Base-by-base conservation (phyloP, 2,797 vertebrate species). In the Brachyalestes nurse region DNA sequence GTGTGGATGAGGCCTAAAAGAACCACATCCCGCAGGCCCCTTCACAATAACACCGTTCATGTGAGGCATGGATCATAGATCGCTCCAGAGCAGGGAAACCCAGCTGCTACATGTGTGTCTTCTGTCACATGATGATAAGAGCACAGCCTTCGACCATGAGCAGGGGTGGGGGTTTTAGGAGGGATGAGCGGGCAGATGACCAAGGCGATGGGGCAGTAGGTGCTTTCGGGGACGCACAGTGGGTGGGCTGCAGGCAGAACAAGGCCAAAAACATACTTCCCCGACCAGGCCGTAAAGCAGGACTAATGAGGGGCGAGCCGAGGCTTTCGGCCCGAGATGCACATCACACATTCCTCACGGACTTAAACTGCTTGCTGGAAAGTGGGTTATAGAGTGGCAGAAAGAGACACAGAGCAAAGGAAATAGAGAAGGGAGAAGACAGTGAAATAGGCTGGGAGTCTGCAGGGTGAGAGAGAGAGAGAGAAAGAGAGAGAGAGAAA, bases 211-310 rank as follows among this genome's bases (percentile, higher is more conserved):
- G 60, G 60, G 79, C 61, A 40, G 64, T 75, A 62, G 45, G 53
- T 79, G 67, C 65, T 78, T 57, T 55, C 61, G 45, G 57, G 81
- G 82, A 78, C 28, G 57, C 70, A 25, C 28, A n/a, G 79, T 77
- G 82, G 78, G 80, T 80, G 85, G 82, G 73, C 73, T 73, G 69
- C 40, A 62, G 67, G n/a, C 60, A 51, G 7, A 58, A 74, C 49
- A 51, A 81, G 78, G 74, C 67, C 71, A 64, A 79, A 66, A 53
- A 70, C 57, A 72, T 77, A 73, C 38, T 77, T 74, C 71, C 25
- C 62, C 34, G 62, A 47, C 72, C 69, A 78, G 21, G 42, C 55
- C 75, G 45, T 65, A 81, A 74, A 82, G 76, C 72, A 76, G 74
- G 71, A 53, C 76, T 70, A 82, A 78, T 82, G 67, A 82, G 81